phyloP scores from a whole-genome alignment of 2,113 vertebrate genomes.

The Narcine bancroftii region DNA sequence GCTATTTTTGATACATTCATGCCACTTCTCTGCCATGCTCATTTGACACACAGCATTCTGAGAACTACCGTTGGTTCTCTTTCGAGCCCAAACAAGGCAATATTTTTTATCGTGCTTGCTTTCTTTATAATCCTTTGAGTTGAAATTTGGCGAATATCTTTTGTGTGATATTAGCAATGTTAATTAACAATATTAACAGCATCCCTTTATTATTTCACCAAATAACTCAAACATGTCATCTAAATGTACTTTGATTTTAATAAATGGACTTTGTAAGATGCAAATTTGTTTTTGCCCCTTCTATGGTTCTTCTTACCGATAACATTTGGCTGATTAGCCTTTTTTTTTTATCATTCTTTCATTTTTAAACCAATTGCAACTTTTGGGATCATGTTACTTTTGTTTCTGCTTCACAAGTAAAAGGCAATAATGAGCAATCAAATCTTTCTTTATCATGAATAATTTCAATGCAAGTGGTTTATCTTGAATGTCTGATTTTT shows the following conservation, averaged over 20 bases:
- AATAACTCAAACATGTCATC: not conserved
- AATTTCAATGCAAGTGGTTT: too few species aligned
- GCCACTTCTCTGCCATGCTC: too few species aligned
- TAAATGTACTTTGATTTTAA: not conserved
- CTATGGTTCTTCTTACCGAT: too few species aligned
- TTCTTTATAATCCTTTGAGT: not conserved
- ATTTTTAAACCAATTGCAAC: not conserved
- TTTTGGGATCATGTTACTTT: not conserved
- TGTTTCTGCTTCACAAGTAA: not conserved
- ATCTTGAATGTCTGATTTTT: slow-evolving; percentile 27
- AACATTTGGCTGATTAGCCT: not conserved
- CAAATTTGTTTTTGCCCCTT: too few species aligned
- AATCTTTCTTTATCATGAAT: not conserved
- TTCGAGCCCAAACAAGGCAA: not conserved
- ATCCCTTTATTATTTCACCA: not conserved
- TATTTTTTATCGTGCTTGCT: not conserved
- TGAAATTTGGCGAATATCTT: not conserved
- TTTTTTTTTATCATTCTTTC: not conserved
- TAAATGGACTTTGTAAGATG: not conserved
- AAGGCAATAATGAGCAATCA: not conserved
- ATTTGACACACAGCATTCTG: too few species aligned
- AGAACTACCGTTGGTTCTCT: not conserved
- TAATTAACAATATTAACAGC: not conserved
- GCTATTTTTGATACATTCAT: too few species aligned
- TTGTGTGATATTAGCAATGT: not conserved